These are phyloP conservation scores for Pseudomyrmex gracilis DNA, from an alignment of 1,140 invertebrate species.

Conservation along the genomic window DNA sequence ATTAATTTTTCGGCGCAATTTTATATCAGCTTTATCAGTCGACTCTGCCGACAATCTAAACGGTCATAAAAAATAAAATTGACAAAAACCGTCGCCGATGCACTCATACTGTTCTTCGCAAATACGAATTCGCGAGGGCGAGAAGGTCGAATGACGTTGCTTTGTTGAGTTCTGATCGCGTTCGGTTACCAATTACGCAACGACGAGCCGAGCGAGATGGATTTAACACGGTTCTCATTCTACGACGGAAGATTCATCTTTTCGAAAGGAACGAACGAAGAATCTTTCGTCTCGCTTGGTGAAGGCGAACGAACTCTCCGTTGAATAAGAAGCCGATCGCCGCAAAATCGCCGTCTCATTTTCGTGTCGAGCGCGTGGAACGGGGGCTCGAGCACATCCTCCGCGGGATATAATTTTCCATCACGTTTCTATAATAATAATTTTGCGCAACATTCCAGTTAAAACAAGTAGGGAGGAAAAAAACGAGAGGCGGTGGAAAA, in stretches of 20 bases:
- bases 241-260: not conserved
- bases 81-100: not conserved
- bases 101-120: no score
- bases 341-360: conserved; percentile 36
- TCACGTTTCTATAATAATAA: conserved; percentile 41
- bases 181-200: conserved; percentile 36
- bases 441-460: not conserved
- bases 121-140: not conserved
- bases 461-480: conserved; percentile 5
- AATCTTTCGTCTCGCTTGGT: conserved; percentile 4
- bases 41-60: conserved; percentile 2
- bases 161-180: conserved; percentile 12
- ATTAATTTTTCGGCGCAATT: not conserved
- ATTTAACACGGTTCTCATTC: conserved; percentile 23
- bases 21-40: conserved; percentile 31
- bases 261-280: conserved; percentile 5
- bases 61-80: conserved; percentile 46
- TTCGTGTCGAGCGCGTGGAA: conserved; percentile 37
- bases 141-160: not conserved
- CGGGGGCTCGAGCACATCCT: conserved; percentile 6
- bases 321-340: conserved; percentile 24
- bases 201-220: not conserved
- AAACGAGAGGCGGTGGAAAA: conserved; percentile 36
- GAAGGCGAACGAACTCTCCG: conserved; percentile 43
- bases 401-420: conserved; percentile 33